Conservation (phyloP, 2,113 vertebrate species). For the Malurus cyaneus region DNA sequence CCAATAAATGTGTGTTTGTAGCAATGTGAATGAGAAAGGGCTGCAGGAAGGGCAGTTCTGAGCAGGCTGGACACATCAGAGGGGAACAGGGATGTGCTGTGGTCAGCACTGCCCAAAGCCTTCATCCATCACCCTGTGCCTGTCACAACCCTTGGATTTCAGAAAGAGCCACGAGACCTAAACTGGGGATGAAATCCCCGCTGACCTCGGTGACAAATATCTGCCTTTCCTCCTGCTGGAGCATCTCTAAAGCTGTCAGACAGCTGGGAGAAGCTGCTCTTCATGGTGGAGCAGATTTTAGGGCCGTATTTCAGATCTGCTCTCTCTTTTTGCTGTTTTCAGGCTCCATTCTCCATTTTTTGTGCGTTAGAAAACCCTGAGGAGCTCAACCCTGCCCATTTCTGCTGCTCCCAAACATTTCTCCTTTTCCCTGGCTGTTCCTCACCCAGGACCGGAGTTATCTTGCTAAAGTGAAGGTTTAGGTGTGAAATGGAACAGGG, state of each 20-base stretch:
- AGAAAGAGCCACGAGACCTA: neutral
- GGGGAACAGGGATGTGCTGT: fast-evolving
- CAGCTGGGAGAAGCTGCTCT: neutral
- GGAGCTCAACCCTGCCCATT: neutral
- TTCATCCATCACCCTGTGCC: neutral
- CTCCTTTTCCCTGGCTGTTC: neutral
- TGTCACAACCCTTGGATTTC: neutral
- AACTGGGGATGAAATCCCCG: neutral
- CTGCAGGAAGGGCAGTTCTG: neutral
- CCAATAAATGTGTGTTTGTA: neutral
- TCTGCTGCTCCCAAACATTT: neutral
- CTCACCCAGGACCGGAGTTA: neutral
- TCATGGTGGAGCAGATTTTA: neutral
- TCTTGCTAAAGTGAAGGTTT: neutral
- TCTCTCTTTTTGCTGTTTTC: neutral
- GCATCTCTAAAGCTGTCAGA: neutral
- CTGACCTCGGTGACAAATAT: neutral
- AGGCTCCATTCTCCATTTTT: neutral
- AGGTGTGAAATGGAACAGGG: neutral
- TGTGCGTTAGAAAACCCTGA: neutral
- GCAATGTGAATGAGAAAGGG: fast-evolving
- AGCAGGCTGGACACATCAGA: fast-evolving
- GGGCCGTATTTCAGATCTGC: neutral
- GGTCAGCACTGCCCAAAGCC: neutral
- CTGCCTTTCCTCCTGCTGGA: neutral